Conservation (phyloP, 2,797 vertebrate species). For the Fistularia tabacaria region DNA sequence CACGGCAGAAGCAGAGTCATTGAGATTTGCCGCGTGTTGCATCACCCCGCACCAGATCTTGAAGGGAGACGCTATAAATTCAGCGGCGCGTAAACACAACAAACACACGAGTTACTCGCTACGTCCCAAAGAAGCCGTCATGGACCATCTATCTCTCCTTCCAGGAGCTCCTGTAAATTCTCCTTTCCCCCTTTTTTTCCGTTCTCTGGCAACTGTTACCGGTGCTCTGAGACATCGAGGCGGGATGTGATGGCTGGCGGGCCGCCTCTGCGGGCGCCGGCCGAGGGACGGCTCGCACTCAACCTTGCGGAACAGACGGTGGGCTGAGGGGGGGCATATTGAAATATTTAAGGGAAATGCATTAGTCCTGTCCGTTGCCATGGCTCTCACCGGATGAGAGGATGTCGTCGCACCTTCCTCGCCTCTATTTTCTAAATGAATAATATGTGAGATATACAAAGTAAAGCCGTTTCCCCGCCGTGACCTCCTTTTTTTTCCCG, state of each 20-base stretch:
- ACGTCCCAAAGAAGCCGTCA: slow-evolving; percentile 20
- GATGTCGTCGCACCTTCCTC: neutral
- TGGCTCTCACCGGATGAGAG: slow-evolving; percentile 56
- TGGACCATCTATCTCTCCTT: slow-evolving; percentile 32
- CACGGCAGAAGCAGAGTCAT: slow-evolving; percentile 25
- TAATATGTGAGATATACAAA: slow-evolving; percentile 42
- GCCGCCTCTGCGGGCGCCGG: slow-evolving; percentile 40
- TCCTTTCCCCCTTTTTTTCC: slow-evolving; percentile 13
- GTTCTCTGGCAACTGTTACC: slow-evolving; percentile 24
- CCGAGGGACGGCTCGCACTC: slow-evolving; percentile 46
- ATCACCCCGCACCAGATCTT: slow-evolving; percentile 45
- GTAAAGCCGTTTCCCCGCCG: slow-evolving; percentile 14
- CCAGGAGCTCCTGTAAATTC: slow-evolving; percentile 21
- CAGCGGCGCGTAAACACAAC: slow-evolving; percentile 9
- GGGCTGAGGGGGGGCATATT: slow-evolving; percentile 45
- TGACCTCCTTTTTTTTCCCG: neutral
- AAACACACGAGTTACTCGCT: slow-evolving; percentile 9
- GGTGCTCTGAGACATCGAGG: slow-evolving; percentile 44
- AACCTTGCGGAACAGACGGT: slow-evolving; percentile 45
- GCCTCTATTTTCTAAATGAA: slow-evolving; percentile 9
- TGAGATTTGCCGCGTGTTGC: slow-evolving; percentile 55
- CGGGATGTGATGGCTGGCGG: slow-evolving; percentile 41
- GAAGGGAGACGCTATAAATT: slow-evolving; percentile 1
- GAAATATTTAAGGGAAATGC: slow-evolving; percentile 79
- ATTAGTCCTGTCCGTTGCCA: slow-evolving; percentile 68